phyloP scores from a whole-genome alignment of 2,888 invertebrate species.

The Drosophila lutescens region DNA sequence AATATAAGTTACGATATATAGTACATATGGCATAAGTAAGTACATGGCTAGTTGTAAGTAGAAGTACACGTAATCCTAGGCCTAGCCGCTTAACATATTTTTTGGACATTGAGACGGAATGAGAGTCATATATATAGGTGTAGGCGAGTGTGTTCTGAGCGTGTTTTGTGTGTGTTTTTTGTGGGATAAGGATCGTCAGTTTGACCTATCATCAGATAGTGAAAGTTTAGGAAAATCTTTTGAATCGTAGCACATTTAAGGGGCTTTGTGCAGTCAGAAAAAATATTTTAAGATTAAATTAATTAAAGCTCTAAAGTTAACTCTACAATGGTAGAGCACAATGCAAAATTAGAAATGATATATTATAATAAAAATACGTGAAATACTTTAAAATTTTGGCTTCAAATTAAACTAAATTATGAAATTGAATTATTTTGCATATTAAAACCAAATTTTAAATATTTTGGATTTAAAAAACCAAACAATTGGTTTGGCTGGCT shows the following conservation, averaged over 20 bases:
- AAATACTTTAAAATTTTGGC: too few species aligned
- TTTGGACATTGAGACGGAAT: constrained; percentile 76
- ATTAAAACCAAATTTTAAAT: too few species aligned
- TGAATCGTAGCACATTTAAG: neutral
- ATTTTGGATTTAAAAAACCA: too few species aligned
- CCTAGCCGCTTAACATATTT: constrained; percentile 54
- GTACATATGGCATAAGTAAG: constrained; percentile 36
- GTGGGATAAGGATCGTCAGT: neutral
- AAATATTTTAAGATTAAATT: neutral
- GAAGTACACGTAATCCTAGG: constrained; percentile 64
- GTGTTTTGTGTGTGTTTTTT: constrained; percentile 13
- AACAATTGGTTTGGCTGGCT: too few species aligned
- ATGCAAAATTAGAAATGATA: too few species aligned
- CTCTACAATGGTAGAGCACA: too few species aligned
- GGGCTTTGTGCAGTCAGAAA: neutral
- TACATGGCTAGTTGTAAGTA: constrained; percentile 62
- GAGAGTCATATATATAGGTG: constrained; percentile 49
- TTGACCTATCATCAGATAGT: constrained; percentile 1
- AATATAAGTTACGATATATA: constrained; percentile 30
- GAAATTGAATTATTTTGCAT: too few species aligned
- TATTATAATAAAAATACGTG: too few species aligned
- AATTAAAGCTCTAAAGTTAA: neutral
- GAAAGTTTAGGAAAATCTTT: neutral
- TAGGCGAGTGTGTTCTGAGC: constrained; percentile 19
- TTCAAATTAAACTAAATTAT: too few species aligned